Evolutionary conservation across 2,113 vertebrate species (phyloP).

Genomic region (Hippotragus niger): DNA sequence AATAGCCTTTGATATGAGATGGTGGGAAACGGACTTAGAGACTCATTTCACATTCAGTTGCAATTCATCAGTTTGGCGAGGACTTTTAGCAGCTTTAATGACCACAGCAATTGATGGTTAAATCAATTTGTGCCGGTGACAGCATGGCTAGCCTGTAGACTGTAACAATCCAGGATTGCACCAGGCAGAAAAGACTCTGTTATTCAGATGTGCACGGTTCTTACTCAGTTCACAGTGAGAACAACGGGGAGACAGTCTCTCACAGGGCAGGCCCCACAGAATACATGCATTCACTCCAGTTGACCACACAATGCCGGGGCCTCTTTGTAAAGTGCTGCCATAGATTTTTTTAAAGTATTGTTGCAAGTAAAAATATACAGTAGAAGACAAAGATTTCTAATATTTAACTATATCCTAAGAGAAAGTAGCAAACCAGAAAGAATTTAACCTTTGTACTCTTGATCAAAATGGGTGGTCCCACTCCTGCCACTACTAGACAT

Average conservation of each 20-base stretch:
- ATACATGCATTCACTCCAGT: constrained; percentile 79
- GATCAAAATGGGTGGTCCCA: constrained; percentile 85
- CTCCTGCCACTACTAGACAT: background rate
- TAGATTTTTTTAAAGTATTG: constrained; percentile 44
- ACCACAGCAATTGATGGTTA: constrained; percentile 93
- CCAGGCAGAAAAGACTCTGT: constrained; percentile 83
- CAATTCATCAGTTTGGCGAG: constrained; percentile 88
- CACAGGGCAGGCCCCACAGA: constrained; percentile 78
- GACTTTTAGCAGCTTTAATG: constrained; percentile 88
- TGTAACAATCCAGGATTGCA: constrained; percentile 93
- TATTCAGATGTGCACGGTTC: constrained; percentile 84
- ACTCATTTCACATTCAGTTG: constrained; percentile 90
- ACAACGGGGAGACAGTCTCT: constrained; percentile 81
- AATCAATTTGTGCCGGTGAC: constrained; percentile 97
- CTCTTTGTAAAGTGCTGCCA: constrained; percentile 56
- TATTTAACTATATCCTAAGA: constrained; percentile 77
- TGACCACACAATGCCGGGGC: constrained; percentile 74
- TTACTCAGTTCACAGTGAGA: constrained; percentile 76
- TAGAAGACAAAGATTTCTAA: constrained; percentile 77
- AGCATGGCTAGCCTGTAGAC: constrained; percentile 89
- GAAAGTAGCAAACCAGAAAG: constrained; percentile 76
- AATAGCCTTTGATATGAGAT: constrained; percentile 95
- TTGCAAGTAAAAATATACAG: constrained; percentile 80
- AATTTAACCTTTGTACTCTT: constrained; percentile 75
- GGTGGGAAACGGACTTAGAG: constrained; percentile 91